phyloP scores from a whole-genome alignment of 2,888 invertebrate species.

The Coleophora deauratella region DNA sequence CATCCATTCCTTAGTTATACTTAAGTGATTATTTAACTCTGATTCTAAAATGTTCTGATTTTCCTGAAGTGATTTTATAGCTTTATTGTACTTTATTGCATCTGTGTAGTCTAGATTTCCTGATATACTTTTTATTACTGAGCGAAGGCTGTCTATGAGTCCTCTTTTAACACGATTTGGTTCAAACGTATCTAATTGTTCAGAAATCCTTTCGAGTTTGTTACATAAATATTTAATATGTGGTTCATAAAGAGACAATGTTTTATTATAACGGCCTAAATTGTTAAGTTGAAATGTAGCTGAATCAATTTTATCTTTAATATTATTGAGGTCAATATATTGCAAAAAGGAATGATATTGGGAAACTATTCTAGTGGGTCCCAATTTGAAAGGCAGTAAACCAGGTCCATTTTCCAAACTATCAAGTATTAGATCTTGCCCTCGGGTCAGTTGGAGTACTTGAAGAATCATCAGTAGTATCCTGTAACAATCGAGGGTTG shows the following conservation, averaged over 20 bases:
- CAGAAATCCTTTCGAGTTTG: neutral
- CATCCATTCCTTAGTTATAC: neutral
- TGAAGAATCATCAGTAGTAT: neutral
- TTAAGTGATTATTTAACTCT: neutral
- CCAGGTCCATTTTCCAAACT: no score
- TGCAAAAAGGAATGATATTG: conserved; percentile 7
- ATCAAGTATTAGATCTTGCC: conserved; percentile 11
- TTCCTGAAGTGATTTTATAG: neutral
- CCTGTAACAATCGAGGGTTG: conserved; percentile 4
- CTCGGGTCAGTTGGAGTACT: neutral
- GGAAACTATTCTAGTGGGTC: no score
- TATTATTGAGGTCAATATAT: conserved; percentile 1
- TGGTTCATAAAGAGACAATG: conserved; percentile 1
- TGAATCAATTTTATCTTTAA: conserved; percentile 1
- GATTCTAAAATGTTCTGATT: conserved; percentile 4
- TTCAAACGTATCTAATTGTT: conserved; percentile 1
- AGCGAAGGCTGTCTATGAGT: conserved; percentile 5
- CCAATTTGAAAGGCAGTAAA: no score
- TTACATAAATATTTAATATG: conserved; percentile 3
- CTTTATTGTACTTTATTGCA: conserved; percentile 3
- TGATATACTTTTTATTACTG: conserved; percentile 5
- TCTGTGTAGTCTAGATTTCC: conserved; percentile 7
- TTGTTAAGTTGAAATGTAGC: neutral
- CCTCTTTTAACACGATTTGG: conserved; percentile 1
- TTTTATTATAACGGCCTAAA: neutral